Conservation (phyloP, 2,797 vertebrate genomes). For the Lepilemur ruficaudatus region DNA sequence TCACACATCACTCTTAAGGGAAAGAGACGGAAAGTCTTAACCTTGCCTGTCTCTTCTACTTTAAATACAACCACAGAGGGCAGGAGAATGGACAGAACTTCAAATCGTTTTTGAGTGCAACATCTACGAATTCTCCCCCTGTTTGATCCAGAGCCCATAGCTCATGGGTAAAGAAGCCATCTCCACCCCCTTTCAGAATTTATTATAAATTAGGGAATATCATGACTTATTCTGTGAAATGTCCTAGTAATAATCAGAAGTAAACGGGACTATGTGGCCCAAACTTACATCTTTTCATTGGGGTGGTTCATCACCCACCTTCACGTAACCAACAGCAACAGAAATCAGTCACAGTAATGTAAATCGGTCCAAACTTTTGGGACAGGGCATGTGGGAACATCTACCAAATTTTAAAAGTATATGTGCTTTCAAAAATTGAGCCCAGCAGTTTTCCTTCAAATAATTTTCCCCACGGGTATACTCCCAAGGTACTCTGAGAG, state of each 20-base stretch:
- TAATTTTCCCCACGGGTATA: neutral
- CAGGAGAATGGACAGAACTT: constrained; percentile 36
- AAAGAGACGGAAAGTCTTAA: constrained; percentile 55
- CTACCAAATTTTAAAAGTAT: neutral
- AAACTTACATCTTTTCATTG: neutral
- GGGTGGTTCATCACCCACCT: rapidly evolving
- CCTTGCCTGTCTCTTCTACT: constrained; percentile 54
- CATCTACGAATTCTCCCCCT: neutral
- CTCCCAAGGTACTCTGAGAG: neutral
- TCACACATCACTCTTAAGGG: constrained; percentile 40
- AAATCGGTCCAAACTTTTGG: neutral
- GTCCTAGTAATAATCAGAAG: neutral
- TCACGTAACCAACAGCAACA: too few species aligned
- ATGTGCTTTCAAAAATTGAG: neutral
- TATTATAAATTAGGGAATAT: neutral
- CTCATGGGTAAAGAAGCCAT: neutral
- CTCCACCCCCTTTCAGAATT: neutral
- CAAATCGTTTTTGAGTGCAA: constrained; percentile 44
- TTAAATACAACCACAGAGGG: constrained; percentile 7
- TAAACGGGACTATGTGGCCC: neutral
- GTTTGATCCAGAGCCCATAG: neutral
- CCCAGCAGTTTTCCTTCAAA: neutral
- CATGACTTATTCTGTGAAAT: neutral
- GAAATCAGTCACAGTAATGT: neutral
- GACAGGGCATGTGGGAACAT: neutral